Conservation (phyloP, 2,888 invertebrate genomes). For the Phragmatobia fuliginosa region DNA sequence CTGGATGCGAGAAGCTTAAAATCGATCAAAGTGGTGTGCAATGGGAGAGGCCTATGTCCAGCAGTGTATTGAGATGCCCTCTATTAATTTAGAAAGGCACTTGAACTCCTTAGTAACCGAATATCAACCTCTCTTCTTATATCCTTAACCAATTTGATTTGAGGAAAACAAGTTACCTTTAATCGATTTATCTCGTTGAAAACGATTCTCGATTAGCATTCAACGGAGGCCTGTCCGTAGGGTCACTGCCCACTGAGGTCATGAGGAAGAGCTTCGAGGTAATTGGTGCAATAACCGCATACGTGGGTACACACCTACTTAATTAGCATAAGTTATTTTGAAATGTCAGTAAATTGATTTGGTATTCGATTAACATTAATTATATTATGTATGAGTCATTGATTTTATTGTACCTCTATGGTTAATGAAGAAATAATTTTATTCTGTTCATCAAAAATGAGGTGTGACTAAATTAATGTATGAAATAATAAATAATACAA, state of each 20-base stretch:
- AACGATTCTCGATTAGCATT: slow-evolving; percentile 43
- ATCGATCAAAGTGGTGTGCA: too few relatives aligned
- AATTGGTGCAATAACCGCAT: slow-evolving; percentile 40
- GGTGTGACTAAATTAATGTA: not conserved
- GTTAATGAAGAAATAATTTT: not conserved
- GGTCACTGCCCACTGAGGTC: slow-evolving; percentile 45
- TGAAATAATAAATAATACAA: too few relatives aligned
- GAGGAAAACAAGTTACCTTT: slow-evolving; percentile 35
- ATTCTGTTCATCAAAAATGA: not conserved
- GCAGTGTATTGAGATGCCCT: not conserved
- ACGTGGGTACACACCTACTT: slow-evolving; percentile 22
- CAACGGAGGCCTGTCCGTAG: slow-evolving; percentile 39
- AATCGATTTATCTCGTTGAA: slow-evolving; percentile 42
- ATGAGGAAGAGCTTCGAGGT: slow-evolving; percentile 37
- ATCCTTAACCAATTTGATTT: slow-evolving; percentile 18
- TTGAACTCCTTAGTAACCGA: not conserved
- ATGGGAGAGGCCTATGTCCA: too few relatives aligned
- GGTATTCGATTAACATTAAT: slow-evolving; percentile 16
- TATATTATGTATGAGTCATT: slow-evolving; percentile 1
- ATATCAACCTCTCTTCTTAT: not conserved
- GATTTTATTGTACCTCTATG: not conserved
- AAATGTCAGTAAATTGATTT: slow-evolving; percentile 20
- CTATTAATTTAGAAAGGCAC: not conserved
- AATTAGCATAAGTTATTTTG: slow-evolving; percentile 22
- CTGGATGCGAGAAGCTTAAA: too few relatives aligned